phyloP scores from a whole-genome alignment of 2,888 invertebrate species.

The Torymus tubicola region DNA sequence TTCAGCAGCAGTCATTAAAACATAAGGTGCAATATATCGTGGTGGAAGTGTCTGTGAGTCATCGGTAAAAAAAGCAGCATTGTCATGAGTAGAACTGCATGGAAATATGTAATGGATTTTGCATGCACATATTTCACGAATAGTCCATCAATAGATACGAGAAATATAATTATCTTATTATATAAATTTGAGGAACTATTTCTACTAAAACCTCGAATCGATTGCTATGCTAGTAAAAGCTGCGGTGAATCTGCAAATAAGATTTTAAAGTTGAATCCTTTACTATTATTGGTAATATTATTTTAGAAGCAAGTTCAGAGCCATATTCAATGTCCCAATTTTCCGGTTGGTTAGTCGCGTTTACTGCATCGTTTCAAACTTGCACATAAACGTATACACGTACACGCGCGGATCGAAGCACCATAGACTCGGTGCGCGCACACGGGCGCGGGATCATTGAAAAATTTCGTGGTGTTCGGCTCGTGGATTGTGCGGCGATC shows the following conservation, averaged over 20 bases:
- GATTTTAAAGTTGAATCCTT: too few species aligned
- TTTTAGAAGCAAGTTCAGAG: too few species aligned
- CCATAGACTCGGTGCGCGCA: neutral
- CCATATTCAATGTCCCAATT: constrained; percentile 12
- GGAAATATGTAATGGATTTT: neutral
- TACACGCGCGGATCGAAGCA: neutral
- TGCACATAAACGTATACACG: neutral
- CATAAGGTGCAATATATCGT: constrained; percentile 22
- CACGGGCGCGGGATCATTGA: constrained; percentile 1
- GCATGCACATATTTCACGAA: too few species aligned
- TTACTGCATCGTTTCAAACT: neutral
- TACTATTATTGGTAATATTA: too few species aligned
- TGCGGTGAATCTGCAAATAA: too few species aligned
- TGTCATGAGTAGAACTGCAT: constrained; percentile 12
- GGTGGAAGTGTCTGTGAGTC: constrained; percentile 19
- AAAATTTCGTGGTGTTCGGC: constrained; percentile 37
- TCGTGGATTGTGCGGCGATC: constrained; percentile 35
- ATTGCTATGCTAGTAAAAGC: too few species aligned
- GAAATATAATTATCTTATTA: too few species aligned
- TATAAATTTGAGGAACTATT: too few species aligned
- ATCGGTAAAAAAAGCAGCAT: constrained; percentile 34
- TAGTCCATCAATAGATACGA: too few species aligned
- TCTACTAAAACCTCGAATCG: too few species aligned
- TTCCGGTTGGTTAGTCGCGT: constrained; percentile 6
- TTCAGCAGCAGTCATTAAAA: constrained; percentile 17